Percentiles rank a stretch among this genome's conserved stretches.
Conservation (phyloP, 2,113 vertebrate genomes). For the Alligator mississippiensis region DNA sequence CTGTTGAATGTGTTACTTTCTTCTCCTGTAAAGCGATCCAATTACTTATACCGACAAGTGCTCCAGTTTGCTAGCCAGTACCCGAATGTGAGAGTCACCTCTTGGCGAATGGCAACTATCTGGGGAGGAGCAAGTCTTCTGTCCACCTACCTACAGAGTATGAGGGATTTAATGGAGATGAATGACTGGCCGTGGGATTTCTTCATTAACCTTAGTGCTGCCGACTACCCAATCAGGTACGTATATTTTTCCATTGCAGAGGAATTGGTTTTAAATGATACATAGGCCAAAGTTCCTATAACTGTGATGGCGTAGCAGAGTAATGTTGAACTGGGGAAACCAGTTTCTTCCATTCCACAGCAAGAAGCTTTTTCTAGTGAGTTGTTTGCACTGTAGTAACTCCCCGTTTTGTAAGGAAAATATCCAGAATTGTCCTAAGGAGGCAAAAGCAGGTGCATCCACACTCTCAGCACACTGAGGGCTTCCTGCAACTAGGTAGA, state of each 20-base stretch:
- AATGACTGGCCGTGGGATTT: conserved; percentile 98
- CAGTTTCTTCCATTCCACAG: background rate
- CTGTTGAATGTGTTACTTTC: conserved; percentile 53
- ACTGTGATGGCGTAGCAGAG: background rate
- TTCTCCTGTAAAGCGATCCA: conserved; percentile 86
- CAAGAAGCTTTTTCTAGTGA: background rate
- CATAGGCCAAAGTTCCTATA: accelerated
- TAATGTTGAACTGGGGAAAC: background rate
- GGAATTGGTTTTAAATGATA: accelerated
- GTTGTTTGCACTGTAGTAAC: background rate
- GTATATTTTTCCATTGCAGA: background rate
- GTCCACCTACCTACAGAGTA: conserved; percentile 94
- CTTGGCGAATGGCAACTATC: conserved; percentile 98
- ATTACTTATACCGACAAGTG: conserved; percentile 94
- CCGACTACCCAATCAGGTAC: conserved; percentile 98
- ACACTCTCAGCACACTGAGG: background rate
- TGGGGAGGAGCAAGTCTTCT: conserved; percentile 98
- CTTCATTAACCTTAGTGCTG: conserved; percentile 99
- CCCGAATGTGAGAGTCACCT: conserved; percentile 91
- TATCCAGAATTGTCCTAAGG: background rate
- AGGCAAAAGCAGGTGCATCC: background rate
- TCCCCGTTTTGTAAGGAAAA: background rate
- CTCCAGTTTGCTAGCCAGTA: conserved; percentile 86
- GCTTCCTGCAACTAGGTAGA: background rate
- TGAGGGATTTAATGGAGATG: conserved; percentile 96